Percentiles rank a stretch among this genome's conserved stretches.
Conservation (phyloP, 23 tunicate species). For the Styela plicata region DNA sequence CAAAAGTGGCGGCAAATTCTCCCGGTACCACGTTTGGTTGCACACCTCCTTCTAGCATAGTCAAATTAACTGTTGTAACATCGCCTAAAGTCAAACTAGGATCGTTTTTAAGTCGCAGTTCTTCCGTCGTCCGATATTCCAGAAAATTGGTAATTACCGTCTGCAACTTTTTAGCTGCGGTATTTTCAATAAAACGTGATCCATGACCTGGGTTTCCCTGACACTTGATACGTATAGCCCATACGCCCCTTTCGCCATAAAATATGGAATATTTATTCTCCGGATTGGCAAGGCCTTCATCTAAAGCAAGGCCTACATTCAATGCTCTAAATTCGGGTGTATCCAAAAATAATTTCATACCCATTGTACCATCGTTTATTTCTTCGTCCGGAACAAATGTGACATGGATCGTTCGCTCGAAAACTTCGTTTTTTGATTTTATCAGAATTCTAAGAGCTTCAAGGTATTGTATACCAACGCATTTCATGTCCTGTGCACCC, state of each 20-base stretch:
- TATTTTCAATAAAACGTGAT: conserved; percentile 81
- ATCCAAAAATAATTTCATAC: conserved; percentile 74
- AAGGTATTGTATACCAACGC: conserved; percentile 95
- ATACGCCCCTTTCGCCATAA: conserved; percentile 78
- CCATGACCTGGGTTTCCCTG: conserved; percentile 96
- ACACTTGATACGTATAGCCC: conserved; percentile 83
- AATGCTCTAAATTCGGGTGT: conserved; percentile 51
- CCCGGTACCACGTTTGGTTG: conserved; percentile 93
- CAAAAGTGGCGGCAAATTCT: conserved; percentile 77
- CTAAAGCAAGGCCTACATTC: conserved; percentile 86
- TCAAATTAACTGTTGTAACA: conserved; percentile 92
- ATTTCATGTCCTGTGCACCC: conserved; percentile 99
- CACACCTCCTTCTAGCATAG: conserved; percentile 84
- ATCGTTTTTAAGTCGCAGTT: conserved; percentile 44
- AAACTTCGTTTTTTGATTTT: conserved; percentile 24
- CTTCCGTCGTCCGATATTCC: conserved; percentile 51
- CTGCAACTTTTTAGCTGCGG: conserved; percentile 87
- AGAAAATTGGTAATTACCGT: conserved; percentile 37
- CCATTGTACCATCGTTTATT: conserved; percentile 71
- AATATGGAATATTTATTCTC: conserved; percentile 65
- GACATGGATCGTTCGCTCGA: conserved; percentile 58
- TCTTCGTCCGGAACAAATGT: conserved; percentile 95
- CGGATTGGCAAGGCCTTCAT: conserved; percentile 95
- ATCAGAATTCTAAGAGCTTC: conserved; percentile 87
- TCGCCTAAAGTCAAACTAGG: conserved; percentile 84